Base-by-base conservation (phyloP, 1,140 invertebrate species). In the Zaprionus vittiger region DNA sequence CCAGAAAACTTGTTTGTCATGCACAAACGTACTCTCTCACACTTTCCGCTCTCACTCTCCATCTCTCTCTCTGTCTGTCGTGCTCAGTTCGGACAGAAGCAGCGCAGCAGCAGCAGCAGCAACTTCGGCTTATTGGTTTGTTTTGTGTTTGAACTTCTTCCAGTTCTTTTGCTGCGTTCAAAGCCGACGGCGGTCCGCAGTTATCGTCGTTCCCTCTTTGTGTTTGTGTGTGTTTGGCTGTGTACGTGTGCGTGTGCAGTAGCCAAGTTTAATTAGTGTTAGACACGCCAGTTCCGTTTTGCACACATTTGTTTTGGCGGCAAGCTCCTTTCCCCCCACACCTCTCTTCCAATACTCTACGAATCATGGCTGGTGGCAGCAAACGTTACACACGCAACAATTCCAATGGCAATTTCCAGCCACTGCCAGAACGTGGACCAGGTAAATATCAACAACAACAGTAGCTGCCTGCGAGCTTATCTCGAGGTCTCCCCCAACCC, bases 351-450 rank as follows among this genome's bases (percentile, higher is more conserved):
- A 59, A 74, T 26, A 71, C 44, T 41, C 15, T 41, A 7, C 2
- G 15, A 41, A 83, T 55, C 75, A 90, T 92, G 86, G 91, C 91
- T 79, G 90, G 84, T 69, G 92, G 92, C 86, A 91, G 79, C 80
- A 91, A 84, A 76, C 81, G 85, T 63, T 91, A 91, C 60, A 81
- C 87, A 76, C 92, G 92, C 77, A 91, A 91, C 74, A 91, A 91
- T 71, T 92, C 90, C 52, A 92, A 91, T 60, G 87, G 85, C 76
- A 91, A 91, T 61, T 87, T 86, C 61, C 86, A 84, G 59, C 66
- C 82, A 64, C 73, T 93, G 66, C 92, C 92, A 54, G 91, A 92
- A 69, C 90, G 92, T 79, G 92, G 92, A 63, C 92, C 92, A 93
- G 92, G 92, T 93, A 93, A 91, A 77, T 66, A 22, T 60, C 57